Evolutionary conservation across 2,113 vertebrate genomes (phyloP).

Genomic region (Alaudala cheleensis): DNA sequence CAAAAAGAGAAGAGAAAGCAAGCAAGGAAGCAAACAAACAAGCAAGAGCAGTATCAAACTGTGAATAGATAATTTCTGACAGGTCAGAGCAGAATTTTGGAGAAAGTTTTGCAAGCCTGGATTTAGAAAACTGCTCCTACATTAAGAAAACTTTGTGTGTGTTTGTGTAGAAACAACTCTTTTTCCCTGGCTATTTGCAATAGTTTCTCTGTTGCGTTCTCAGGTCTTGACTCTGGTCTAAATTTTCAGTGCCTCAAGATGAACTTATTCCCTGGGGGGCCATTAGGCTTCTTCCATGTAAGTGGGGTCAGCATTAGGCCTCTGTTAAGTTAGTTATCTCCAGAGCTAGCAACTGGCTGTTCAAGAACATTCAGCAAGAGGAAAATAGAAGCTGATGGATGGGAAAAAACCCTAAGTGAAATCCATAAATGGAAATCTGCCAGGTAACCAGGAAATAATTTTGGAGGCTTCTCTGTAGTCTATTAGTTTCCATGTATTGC

Average conservation of each 20-base stretch:
- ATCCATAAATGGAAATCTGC: neutral
- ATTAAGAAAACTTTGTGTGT: neutral
- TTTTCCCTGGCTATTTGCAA: neutral
- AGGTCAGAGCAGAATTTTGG: neutral
- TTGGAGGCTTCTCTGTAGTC: neutral
- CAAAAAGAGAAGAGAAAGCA: neutral
- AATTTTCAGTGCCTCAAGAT: constrained; percentile 14
- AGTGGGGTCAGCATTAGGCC: constrained; percentile 1
- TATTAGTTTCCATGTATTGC: neutral
- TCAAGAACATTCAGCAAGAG: neutral
- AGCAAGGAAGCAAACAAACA: neutral
- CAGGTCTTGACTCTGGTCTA: constrained; percentile 4
- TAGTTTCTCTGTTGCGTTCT: neutral
- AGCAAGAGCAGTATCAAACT: neutral
- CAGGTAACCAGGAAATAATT: constrained; percentile 5
- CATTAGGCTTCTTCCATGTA: constrained; percentile 4
- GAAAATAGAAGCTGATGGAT: neutral
- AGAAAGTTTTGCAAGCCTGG: neutral
- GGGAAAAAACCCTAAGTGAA: neutral
- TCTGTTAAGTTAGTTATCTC: constrained; percentile 15
- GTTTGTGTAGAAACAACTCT: neutral
- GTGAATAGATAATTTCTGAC: neutral
- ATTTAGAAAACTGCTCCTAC: neutral
- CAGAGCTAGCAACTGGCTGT: neutral
- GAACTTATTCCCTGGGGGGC: neutral